Percentiles rank a stretch among this genome's conserved stretches.
Conservation (phyloP, 2,888 invertebrate species). For the Machimus rusticus region DNA sequence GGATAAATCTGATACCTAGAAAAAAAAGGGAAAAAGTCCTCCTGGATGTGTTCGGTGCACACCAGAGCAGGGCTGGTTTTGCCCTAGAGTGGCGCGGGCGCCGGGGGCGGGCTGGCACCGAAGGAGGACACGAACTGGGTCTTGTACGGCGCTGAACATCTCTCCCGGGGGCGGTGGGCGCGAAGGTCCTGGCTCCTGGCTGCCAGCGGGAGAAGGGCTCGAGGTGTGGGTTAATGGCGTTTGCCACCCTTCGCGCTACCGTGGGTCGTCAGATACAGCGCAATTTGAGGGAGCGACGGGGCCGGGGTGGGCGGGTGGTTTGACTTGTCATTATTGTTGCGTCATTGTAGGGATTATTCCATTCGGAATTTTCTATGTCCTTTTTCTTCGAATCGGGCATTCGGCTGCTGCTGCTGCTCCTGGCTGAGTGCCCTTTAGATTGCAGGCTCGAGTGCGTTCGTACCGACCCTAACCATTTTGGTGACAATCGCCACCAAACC, state of each 20-base stretch:
- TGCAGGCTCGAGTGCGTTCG: constrained; percentile 27
- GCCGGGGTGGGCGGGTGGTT: neutral
- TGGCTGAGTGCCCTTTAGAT: constrained; percentile 30
- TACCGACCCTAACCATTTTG: constrained; percentile 14
- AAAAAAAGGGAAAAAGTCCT: neutral
- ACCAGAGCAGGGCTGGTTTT: neutral
- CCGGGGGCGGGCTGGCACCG: neutral
- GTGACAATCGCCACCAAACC: neutral
- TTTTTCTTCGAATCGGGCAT: neutral
- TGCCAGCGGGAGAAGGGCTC: neutral
- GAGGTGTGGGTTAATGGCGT: constrained; percentile 17
- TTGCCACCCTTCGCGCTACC: neutral
- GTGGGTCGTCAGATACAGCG: neutral
- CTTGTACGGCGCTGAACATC: constrained; percentile 33
- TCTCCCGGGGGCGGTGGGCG: neutral
- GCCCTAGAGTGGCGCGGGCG: neutral
- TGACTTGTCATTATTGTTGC: constrained; percentile 41
- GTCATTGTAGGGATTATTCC: constrained; percentile 40
- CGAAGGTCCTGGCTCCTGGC: neutral
- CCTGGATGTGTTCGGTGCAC: neutral
- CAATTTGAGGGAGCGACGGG: neutral
- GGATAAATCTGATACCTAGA: constrained; percentile 8
- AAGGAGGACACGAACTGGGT: constrained; percentile 24
- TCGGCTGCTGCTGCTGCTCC: neutral
- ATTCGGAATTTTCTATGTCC: constrained; percentile 32